A percentile compares a stretch with the other conserved stretches of the same genome.
These are phyloP conservation scores for Oreotrochilus melanogaster DNA, from an alignment of 2,113 vertebrate species.

Conservation along the genomic window DNA sequence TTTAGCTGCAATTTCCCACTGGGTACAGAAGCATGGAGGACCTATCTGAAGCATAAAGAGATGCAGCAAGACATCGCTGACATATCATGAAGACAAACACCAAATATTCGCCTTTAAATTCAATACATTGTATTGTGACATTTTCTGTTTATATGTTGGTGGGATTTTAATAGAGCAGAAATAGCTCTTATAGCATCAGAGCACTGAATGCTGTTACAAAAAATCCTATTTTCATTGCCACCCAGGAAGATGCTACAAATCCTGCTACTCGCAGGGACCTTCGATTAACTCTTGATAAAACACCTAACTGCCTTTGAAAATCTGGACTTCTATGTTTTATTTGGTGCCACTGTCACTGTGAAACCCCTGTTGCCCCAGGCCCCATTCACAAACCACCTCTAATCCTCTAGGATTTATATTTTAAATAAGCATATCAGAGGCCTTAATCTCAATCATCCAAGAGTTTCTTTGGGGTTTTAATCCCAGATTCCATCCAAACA, in stretches of 20 bases:
- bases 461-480: neutral
- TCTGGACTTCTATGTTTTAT: slow-evolving; percentile 7
- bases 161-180: neutral
- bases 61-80: neutral
- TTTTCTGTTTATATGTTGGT: neutral
- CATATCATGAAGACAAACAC: neutral
- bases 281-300: neutral
- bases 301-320: neutral
- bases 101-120: neutral
- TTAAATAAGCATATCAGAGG: slow-evolving; percentile 15
- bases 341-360: neutral
- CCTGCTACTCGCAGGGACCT: neutral
- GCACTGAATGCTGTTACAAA: neutral
- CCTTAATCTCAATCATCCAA: neutral
- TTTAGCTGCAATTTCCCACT: neutral
- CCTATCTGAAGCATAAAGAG: neutral
- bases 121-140: neutral
- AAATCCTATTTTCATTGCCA: neutral
- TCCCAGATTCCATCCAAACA: neutral
- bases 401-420: slow-evolving; percentile 17
- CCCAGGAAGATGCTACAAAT: neutral
- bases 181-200: neutral
- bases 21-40: neutral
- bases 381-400: neutral
- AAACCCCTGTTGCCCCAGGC: neutral